Base-by-base conservation (phyloP, 2,797 vertebrate species). In the Phylloscopus collybita region DNA sequence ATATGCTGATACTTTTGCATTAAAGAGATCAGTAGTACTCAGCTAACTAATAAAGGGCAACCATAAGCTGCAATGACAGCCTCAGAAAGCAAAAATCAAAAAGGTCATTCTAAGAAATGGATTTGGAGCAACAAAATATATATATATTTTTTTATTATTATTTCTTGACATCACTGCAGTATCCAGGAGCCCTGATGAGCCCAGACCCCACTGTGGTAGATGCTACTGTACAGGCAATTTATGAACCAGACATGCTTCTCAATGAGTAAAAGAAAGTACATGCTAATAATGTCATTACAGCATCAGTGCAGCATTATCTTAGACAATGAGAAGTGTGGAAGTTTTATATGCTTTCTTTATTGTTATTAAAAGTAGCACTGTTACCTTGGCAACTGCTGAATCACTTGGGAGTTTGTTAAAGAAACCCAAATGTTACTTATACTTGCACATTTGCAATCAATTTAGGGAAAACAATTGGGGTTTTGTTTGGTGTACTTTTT, bases 331-430 rank as follows among this genome's bases (percentile, higher is more conserved):
- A 96, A 95, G 94, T 86, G 84, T 76, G 82, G 89, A 96, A 95
- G 94, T 92, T 93, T 97, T 96, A 94, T 88, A 91, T 69, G 79
- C 81, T 95, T 92, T 34, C 88, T 94, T 95, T 95, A 95, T 94
- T 96, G 95, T 96, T 97, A 97, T 97, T 94, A 97, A 96, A 97
- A 98, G 97, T 94, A 96, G 74, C 79, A 70, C 23, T 20, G 96
- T 97, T 96, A 89, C 97, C 97, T 95, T 95, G 97, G 97, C 96
- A 98, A 98, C 98, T 42, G 47, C 86, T 80, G 75, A 92, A 96
- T 95, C 64, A 16, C 87, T 96, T 92, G 88, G 74, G 92, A 97
- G 50, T 93, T 94, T 80, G 90, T 85, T 94, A 93, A 95, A 96
- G 95, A 92, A 96, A 96, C 75, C 81, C 93, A 94, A 97, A 96